These are phyloP conservation scores for Palaemon carinicauda DNA, from an alignment of 1,140 invertebrate species.

Conservation along the genomic window DNA sequence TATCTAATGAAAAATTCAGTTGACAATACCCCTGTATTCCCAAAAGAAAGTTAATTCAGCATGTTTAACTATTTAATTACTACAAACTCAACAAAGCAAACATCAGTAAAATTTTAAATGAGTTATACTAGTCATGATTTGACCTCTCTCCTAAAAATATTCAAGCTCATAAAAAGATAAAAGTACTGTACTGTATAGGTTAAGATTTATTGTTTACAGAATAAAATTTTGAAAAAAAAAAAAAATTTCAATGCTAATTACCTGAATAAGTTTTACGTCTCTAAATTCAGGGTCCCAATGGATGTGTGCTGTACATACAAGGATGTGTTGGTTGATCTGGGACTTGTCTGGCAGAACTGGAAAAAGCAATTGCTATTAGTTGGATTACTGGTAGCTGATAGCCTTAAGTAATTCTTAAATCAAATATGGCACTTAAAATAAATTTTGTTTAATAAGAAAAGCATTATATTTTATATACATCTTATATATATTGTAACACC, in stretches of 20 bases:
- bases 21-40: neutral
- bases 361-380: neutral
- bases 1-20: neutral
- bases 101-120: too few species aligned
- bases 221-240: neutral
- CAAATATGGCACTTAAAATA: too few species aligned
- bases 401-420: neutral
- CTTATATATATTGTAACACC: too few species aligned
- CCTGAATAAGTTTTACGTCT: constrained; percentile 95
- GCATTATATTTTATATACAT: too few species aligned
- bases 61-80: too few species aligned
- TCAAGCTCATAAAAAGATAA: too few species aligned
- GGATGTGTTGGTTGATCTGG: constrained; percentile 76
- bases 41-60: neutral
- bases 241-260: neutral
- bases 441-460: too few species aligned
- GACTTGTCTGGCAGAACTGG: constrained; percentile 70
- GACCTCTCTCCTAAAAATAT: too few species aligned
- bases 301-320: constrained; percentile 98
- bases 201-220: too few species aligned
- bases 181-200: too few species aligned
- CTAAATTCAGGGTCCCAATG: constrained; percentile 99
- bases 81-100: too few species aligned
- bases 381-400: neutral
- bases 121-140: too few species aligned